Base-by-base conservation (phyloP, 2,888 invertebrate genomes). In the Copidosoma aretas region DNA sequence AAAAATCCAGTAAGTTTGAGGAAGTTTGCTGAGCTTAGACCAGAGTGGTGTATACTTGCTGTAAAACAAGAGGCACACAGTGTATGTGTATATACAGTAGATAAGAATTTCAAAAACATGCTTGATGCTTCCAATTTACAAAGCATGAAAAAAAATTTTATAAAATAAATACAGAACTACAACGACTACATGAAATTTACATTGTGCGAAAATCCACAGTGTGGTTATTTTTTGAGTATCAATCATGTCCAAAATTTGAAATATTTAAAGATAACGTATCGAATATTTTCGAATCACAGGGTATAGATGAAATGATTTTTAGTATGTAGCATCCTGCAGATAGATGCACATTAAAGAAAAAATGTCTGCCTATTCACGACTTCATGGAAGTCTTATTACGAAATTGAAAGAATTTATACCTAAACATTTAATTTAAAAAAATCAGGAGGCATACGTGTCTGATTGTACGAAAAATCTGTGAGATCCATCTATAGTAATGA, bases 1-100 rank as follows among this genome's bases (percentile, higher is more conserved):
- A 57, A 51, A 57, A 15, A 21, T 64, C 54, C 15, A 39, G 63
- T 71, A 22, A 41, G 58, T 19, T 41, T 58, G 41, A 41, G 21
- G 5, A 58, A 58, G 19, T 58, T 58, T 43, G 19, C 64, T 3
- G 53, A 64, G 22, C 52, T 71, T 0, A 56, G 67, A 59, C 64
- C 67, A 52, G 60, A 64, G 39, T 58, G 58, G 59, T 71, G 71
- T 49, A 49, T 71, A n/a, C 21, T 64, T 17, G 64, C 67, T 25
- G 64, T 67, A 22, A 24, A 51, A 10, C 15, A 10, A 43, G 62
- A 60, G 15, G 63, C 66, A 19, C 60, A 66, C 54, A 62, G 24
- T 25, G 60, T 66, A 4, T 66, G 66, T 56, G 66, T 70, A 17
- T 66, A 63, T 49, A 24, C 32, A 21, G 59, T 49, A 43, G 62